Evolutionary conservation across 2,888 invertebrate species (phyloP).

Genomic region (Cheilosia urbana): DNA sequence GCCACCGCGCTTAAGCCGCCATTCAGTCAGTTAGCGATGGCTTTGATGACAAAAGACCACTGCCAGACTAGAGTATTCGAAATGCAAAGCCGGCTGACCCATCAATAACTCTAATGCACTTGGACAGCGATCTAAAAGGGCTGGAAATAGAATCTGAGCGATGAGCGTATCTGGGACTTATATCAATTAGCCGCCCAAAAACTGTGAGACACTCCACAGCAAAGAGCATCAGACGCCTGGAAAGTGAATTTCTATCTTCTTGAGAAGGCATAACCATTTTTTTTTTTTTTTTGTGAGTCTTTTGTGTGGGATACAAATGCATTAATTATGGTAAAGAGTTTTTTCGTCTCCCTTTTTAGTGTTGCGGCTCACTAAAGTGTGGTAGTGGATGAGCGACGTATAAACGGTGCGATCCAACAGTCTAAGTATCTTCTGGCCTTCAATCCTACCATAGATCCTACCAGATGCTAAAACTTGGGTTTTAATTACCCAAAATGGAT

Average conservation of each 20-base stretch:
- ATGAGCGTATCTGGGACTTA: slow-evolving; percentile 64
- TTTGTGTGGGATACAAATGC: slow-evolving; percentile 74
- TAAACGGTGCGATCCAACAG: slow-evolving; percentile 19
- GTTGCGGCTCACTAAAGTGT: slow-evolving; percentile 50
- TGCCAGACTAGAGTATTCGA: slow-evolving; percentile 12
- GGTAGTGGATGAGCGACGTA: slow-evolving; percentile 34
- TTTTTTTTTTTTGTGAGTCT: slow-evolving; percentile 40
- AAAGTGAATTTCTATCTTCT: slow-evolving; percentile 66
- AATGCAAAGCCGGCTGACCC: slow-evolving; percentile 65
- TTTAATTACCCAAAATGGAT: slow-evolving; percentile 39
- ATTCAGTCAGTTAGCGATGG: slow-evolving; percentile 9
- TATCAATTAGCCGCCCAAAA: slow-evolving; percentile 71
- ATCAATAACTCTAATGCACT: slow-evolving; percentile 73
- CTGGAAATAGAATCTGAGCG: slow-evolving; percentile 59
- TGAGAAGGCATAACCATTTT: slow-evolving; percentile 59
- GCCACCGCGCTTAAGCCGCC: slow-evolving; percentile 62
- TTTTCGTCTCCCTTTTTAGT: slow-evolving; percentile 17
- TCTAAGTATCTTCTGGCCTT: slow-evolving; percentile 31
- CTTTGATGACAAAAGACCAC: slow-evolving; percentile 56
- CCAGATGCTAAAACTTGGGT: slow-evolving; percentile 48
- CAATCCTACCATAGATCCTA: too few species aligned
- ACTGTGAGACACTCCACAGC: slow-evolving; percentile 45
- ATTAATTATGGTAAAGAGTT: slow-evolving; percentile 72
- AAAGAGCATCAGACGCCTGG: slow-evolving; percentile 7
- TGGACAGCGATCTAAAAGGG: slow-evolving; percentile 36